Base-by-base conservation (phyloP, 2,113 vertebrate genomes). In the Zapornia atra region DNA sequence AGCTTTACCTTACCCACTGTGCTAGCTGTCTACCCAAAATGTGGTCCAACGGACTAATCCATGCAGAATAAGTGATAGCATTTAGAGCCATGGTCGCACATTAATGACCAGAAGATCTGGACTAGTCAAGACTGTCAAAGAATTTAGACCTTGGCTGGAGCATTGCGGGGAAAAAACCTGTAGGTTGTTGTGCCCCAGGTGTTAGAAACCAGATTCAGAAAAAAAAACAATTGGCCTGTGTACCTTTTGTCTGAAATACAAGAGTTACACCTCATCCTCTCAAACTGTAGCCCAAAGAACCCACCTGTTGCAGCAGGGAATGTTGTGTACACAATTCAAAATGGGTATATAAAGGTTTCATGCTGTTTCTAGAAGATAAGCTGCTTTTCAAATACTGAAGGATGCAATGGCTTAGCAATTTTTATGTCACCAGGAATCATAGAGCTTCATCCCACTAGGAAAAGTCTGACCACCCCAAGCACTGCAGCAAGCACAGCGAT, bases 401-500 rank as follows among this genome's bases (percentile, higher is more conserved):
- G 36, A 66, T 82, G 40, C 15, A 87, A 80, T 15, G 31, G 15
- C 33, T 94, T 59, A 31, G 48, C 11, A 86, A 38, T 66, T 78
- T 36, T 40, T 63, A 28, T 25, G 22, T 84, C 3, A 1, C 13
- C 69, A 87, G 65, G 19, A 92, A 40, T 54, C 46, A 68, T 2
- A 83, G 69, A 0, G 0, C 25, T 66, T 70, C 56, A 66, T 40
- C 11, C 66, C 38, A 40, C 65, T 72, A 80, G 72, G 85, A 86
- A 82, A 73, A 9, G 54, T 25, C 72, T 51, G 73, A 84, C 34
- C 20, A 75, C 25, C 20, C 26, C 42, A 79, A 31, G 29, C 76
- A 89, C 7, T 70, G 29, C 46, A 94, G 44, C 0, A 0, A 85
- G 68, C 0, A 0, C n/a, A 61, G 0, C 0, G 40, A 70, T 66